Evolutionary conservation across 2,113 vertebrate species (phyloP).

Genomic region (Sander vitreus): DNA sequence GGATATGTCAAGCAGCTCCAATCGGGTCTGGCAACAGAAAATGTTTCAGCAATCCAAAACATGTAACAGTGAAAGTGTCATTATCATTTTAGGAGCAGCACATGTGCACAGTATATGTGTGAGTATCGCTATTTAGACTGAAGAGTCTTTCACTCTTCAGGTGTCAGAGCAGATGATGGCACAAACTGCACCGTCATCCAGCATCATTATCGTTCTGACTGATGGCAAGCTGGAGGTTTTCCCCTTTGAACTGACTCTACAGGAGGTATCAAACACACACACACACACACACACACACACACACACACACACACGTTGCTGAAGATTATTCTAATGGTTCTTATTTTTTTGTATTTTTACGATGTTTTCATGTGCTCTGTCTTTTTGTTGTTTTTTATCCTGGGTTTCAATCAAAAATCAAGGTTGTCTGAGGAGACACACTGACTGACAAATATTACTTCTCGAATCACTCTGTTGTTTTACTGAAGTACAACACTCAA

Average conservation of each 20-base stretch:
- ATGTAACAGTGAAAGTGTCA: neutral
- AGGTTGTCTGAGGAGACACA: neutral
- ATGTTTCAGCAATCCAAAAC: neutral
- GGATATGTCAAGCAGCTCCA: neutral
- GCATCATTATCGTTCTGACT: constrained; percentile 93
- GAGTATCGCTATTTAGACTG: too few relatives aligned
- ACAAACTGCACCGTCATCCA: constrained; percentile 86
- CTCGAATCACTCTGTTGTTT: neutral
- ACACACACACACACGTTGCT: neutral
- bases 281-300: neutral
- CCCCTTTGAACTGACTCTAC: constrained; percentile 86
- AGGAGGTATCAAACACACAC: constrained; percentile 84
- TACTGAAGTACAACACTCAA: constrained; percentile 1
- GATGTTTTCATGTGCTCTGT: too few relatives aligned
- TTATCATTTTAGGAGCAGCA: neutral
- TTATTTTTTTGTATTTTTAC: neutral
- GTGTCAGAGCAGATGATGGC: constrained; percentile 89
- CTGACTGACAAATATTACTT: neutral
- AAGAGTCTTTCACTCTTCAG: constrained; percentile 71
- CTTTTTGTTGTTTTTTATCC: neutral
- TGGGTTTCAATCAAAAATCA: neutral
- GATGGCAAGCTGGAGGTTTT: constrained; percentile 92
- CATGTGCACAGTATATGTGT: neutral
- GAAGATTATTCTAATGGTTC: neutral
- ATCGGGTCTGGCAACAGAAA: neutral